Percentiles rank a stretch among this genome's conserved stretches.
Conservation (phyloP, 1,140 invertebrate genomes). For the Cotesia chilonis region DNA sequence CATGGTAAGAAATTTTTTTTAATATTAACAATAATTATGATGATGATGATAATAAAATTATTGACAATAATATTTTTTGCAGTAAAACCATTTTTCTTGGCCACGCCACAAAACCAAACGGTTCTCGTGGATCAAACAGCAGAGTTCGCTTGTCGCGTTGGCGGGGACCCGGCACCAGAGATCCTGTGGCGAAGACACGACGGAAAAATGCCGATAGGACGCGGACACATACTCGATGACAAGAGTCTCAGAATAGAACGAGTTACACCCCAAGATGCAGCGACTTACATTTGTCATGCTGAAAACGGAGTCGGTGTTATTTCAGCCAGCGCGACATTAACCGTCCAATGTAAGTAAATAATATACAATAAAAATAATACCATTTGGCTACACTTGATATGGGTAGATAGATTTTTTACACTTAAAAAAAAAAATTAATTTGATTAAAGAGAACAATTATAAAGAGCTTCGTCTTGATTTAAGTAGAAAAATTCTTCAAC, state of each 20-base stretch:
- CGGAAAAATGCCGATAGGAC: conserved; percentile 80
- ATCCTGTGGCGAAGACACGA: conserved; percentile 90
- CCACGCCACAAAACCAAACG: conserved; percentile 85
- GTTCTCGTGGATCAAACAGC: conserved; percentile 82
- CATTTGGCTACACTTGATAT: too few relatives aligned
- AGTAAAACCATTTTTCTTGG: conserved; percentile 90
- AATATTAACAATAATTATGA: not conserved
- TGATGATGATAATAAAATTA: too few relatives aligned
- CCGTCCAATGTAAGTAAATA: conserved; percentile 77
- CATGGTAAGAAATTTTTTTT: conserved; percentile 71
- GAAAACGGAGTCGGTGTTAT: conserved; percentile 81
- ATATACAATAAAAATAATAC: not conserved
- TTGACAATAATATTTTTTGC: conserved; percentile 56
- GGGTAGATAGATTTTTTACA: too few relatives aligned
- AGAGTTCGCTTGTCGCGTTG: conserved; percentile 87
- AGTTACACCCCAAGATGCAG: conserved; percentile 80
- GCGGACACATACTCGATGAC: conserved; percentile 78
- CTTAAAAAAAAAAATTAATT: too few relatives aligned
- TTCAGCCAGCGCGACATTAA: conserved; percentile 76
- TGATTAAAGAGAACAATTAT: too few relatives aligned
- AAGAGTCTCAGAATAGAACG: conserved; percentile 79
- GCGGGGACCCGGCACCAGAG: conserved; percentile 88
- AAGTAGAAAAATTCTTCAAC: too few relatives aligned
- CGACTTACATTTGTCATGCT: conserved; percentile 83
- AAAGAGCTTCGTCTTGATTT: too few relatives aligned